Conservation (phyloP, 2,797 vertebrate genomes). For the Kryptolebias ocellatus region DNA sequence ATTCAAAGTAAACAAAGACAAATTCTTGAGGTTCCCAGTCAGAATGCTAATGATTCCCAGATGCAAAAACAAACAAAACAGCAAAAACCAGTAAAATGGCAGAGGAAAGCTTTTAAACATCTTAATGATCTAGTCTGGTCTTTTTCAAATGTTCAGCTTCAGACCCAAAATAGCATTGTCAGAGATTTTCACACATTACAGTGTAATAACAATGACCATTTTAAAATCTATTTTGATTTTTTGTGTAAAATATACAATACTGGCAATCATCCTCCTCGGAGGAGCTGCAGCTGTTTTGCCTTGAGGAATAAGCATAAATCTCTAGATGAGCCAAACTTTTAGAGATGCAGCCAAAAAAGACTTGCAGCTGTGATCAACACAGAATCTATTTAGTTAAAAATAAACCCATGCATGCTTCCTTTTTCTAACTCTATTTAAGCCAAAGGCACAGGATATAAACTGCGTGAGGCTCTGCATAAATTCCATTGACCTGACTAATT, state of each 20-base stretch:
- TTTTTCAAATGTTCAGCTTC: too few relatives aligned
- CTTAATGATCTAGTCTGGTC: too few relatives aligned
- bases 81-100: too few relatives aligned
- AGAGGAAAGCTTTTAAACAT: too few relatives aligned
- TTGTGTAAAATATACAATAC: too few relatives aligned
- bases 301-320: not conserved
- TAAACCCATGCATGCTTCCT: too few relatives aligned
- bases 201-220: too few relatives aligned
- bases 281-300: not conserved
- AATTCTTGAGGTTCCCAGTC: not conserved
- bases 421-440: not conserved
- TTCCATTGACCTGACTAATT: constrained; percentile 13
- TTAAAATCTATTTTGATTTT: too few relatives aligned
- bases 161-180: too few relatives aligned
- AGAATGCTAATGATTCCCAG: not conserved
- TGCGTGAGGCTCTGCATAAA: not conserved
- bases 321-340: not conserved
- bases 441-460: not conserved
- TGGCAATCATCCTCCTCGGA: not conserved
- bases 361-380: too few relatives aligned
- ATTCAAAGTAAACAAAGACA: not conserved
- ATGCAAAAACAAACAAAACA: not conserved
- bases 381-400: too few relatives aligned
- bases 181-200: too few relatives aligned
- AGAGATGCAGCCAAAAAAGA: not conserved